A percentile compares a stretch with the other conserved stretches of the same genome.
Evolutionary conservation across 2,113 vertebrate genomes (phyloP).

Genomic region (Marcusenius ussheri): DNA sequence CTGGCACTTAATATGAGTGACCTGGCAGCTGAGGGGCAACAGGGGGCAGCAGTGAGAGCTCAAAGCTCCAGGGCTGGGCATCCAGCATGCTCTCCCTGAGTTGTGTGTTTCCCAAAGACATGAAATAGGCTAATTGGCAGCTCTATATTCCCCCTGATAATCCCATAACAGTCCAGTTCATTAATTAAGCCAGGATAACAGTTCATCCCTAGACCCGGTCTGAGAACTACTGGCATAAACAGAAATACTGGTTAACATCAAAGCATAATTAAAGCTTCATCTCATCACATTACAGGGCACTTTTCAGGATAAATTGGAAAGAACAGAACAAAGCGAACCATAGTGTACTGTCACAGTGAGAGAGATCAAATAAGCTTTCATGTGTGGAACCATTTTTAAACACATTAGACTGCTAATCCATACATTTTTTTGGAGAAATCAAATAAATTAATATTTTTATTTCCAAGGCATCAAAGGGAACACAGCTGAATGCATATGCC

Average conservation of each 20-base stretch:
- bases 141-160: neutral
- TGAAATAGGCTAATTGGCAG: neutral
- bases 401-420: neutral
- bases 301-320: neutral
- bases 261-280: neutral
- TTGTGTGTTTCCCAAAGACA: neutral
- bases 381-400: neutral
- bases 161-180: neutral
- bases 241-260: neutral
- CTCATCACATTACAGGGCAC: neutral
- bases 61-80: neutral
- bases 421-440: neutral
- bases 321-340: neutral
- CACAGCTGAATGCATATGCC: neutral
- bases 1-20: neutral
- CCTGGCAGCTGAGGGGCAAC: neutral
- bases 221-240: neutral
- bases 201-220: neutral
- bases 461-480: neutral
- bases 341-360: neutral
- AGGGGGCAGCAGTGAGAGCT: no score
- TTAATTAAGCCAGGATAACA: neutral
- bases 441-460: neutral
- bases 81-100: neutral
- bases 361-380: neutral